A percentile compares a stretch with the other conserved stretches of the same genome.
phyloP scores from a whole-genome alignment of 2,888 invertebrate species.

The Ptilodon capucinus region DNA sequence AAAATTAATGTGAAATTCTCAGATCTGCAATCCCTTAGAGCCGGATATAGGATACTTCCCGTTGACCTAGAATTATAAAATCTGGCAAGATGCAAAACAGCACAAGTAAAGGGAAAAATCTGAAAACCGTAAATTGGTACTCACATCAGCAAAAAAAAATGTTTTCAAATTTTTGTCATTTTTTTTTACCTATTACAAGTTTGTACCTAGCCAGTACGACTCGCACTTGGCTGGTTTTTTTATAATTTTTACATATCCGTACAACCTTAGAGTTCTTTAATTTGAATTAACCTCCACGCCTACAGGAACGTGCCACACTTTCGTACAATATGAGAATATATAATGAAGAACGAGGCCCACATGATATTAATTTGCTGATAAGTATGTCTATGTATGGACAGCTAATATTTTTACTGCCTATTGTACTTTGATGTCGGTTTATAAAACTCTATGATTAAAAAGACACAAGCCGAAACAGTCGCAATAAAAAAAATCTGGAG shows the following conservation, averaged over 20 bases:
- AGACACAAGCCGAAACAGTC: not conserved
- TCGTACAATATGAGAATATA: slow-evolving; percentile 33
- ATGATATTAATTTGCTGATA: slow-evolving; percentile 35
- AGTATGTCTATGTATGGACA: slow-evolving; percentile 20
- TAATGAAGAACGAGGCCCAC: slow-evolving; percentile 42
- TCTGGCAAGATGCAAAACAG: too few species aligned
- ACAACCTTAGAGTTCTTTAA: slow-evolving; percentile 21
- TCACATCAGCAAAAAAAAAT: too few species aligned
- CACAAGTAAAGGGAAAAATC: too few species aligned
- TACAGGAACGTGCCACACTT: slow-evolving; percentile 41
- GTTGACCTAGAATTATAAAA: too few species aligned
- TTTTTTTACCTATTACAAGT: too few species aligned
- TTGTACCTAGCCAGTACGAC: too few species aligned
- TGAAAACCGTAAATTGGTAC: too few species aligned
- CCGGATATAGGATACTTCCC: too few species aligned
- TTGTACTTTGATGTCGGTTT: slow-evolving; percentile 23
- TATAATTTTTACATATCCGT: slow-evolving; percentile 12
- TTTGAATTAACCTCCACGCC: slow-evolving; percentile 47
- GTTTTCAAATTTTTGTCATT: too few species aligned
- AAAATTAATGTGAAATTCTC: too few species aligned
- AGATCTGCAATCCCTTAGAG: too few species aligned
- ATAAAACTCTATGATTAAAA: not conserved
- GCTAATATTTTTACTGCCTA: slow-evolving; percentile 32
- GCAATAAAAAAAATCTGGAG: not conserved
- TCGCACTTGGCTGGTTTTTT: too few species aligned